Evolutionary conservation across 2,888 invertebrate species (phyloP), one percentile per base, ranked within the genome.

Genomic region (Tuberolachnus salignus): DNA sequence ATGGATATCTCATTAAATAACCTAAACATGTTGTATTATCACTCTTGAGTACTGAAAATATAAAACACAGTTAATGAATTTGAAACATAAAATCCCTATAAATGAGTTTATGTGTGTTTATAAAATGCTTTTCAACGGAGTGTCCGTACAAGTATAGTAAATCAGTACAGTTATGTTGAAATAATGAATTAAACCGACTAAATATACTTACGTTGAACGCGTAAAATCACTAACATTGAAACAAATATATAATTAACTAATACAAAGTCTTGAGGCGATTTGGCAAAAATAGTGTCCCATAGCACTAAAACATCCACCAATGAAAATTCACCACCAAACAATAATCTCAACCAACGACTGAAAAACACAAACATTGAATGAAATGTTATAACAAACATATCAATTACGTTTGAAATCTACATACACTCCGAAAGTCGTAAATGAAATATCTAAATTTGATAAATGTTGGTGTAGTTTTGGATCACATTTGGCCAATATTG

Each of bases 371-470:
- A 59, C n/a, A 34, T 44, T 16, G 9, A 42, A 51, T 67, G 51
- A 14, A 67, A 34, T 51, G 19, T 11, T 59, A 57, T 44, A 16
- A 78, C 11, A 55, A 26, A 59, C 26, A n/a, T 49, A 21, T n/a
- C 21, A 69, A 57, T 8, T 51, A 63, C 44, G 1, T 72, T 8
- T 26, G 21, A 34, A 13, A 49, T 61, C 2, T 80, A 87, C 91
- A 88, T 85, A 94, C 94, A 94, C 93, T 84, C 94, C 94, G 85
- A 93, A 94, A 53, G 94, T 88, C 83, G 94, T 93, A 84, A 94
- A 89, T n/a, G 92, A 91, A 83, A 94, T 93, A 83, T 93, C 92
- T 83, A 92, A 87, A 70, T 88, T 87, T 61, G 89, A 87, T 70
- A 94, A 86, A 86, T 93, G 92, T 81, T 87, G 87, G 82, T 86